Conservation (phyloP, 2,797 vertebrate species). For the Capromys pilorides region DNA sequence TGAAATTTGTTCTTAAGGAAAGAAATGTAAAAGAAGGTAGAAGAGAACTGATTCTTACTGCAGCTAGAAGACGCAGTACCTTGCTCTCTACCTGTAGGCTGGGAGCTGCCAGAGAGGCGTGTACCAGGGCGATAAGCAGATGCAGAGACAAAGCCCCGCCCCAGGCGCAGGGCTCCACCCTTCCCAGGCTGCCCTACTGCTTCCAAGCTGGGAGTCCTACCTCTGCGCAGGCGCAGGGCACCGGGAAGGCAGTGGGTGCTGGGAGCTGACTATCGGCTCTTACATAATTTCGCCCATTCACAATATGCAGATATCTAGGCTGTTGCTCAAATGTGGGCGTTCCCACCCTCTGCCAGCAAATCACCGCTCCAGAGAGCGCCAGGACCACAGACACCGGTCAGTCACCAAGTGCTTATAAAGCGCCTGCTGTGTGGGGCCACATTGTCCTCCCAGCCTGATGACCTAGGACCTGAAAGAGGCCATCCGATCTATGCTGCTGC, state of each 20-base stretch:
- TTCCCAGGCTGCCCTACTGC: background rate
- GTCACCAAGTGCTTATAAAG: slow-evolving; percentile 29
- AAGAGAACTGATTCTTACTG: background rate
- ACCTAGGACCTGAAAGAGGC: background rate
- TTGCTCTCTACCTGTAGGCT: background rate
- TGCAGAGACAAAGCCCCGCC: background rate
- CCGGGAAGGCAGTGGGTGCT: background rate
- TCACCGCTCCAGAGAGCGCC: background rate
- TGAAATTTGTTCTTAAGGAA: background rate
- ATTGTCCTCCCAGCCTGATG: background rate
- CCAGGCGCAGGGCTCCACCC: background rate
- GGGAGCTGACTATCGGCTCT: background rate
- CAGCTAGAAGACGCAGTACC: background rate
- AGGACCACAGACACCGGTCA: slow-evolving; percentile 27
- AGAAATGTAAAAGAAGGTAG: background rate
- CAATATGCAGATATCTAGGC: slow-evolving; percentile 67
- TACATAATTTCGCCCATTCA: slow-evolving; percentile 21
- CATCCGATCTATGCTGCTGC: background rate
- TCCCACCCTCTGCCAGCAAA: slow-evolving; percentile 42
- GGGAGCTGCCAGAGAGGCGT: background rate
- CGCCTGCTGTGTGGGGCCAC: background rate
- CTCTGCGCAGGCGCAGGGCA: background rate
- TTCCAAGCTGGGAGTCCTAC: background rate
- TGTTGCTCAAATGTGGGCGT: slow-evolving; percentile 69
- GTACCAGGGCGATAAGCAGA: background rate